phyloP scores from a whole-genome alignment of 2,113 vertebrate species.

The Callorhinus ursinus region DNA sequence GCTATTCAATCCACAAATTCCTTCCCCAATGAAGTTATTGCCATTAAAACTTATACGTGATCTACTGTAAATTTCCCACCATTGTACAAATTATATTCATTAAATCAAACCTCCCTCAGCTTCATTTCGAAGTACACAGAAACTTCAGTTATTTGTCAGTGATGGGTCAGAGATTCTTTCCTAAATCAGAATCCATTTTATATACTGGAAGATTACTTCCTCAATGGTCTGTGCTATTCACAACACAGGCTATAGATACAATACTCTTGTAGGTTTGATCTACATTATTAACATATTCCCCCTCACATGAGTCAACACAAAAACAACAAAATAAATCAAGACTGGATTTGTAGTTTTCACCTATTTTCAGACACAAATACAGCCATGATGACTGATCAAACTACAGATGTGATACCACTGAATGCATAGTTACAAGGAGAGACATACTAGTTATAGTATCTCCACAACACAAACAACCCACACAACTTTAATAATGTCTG shows the following conservation, averaged over 20 bases:
- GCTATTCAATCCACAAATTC: neutral
- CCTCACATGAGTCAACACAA: neutral
- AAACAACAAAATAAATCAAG: neutral
- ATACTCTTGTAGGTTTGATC: neutral
- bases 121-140: neutral
- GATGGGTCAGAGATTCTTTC: neutral
- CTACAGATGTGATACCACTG: neutral
- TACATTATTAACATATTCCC: neutral
- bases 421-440: neutral
- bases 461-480: neutral
- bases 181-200: neutral
- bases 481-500: neutral
- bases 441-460: neutral
- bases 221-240: neutral
- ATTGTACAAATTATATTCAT: neutral
- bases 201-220: neutral
- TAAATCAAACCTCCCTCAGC: neutral
- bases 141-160: neutral
- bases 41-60: neutral
- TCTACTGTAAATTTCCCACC: neutral
- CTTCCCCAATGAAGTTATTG: neutral
- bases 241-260: neutral
- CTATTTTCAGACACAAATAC: neutral
- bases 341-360: neutral
- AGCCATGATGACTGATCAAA: neutral